Base-by-base conservation (phyloP, 1,140 invertebrate genomes). In the Vollenhovia emeryi region DNA sequence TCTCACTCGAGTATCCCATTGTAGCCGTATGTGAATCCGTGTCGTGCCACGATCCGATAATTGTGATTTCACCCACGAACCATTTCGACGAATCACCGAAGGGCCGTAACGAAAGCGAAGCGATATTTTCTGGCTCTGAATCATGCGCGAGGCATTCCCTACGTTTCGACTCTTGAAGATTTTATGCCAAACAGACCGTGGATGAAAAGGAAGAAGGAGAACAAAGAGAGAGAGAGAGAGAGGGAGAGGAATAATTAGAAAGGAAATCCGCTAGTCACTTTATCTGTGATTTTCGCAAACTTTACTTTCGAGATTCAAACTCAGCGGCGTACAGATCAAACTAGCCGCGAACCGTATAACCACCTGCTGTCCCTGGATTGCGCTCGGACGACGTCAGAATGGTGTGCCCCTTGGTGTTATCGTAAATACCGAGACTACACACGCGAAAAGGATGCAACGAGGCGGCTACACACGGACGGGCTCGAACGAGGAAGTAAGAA, bases 401-500 rank as follows among this genome's bases (percentile, higher is more conserved):
- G 59, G 36, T 68, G 74, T 43, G 79, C 57, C 30, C 30, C 5
- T 18, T 30, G 36, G 36, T 45, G 60, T 85, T 66, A 79, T 33
- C 55, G 80, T 68, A 52, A 82, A 85, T 68, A 73, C 24, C 55
- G n/a, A 57, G 75, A 48, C 27, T 48, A 27, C 52, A 33, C 57
- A 48, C 45, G 64, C 36, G 43, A 45, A 78, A 79, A 84, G 80
- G 78, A 78, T 87, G 85, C 73, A 87, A 87, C 85, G 71, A 85
- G 85, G 64, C 50, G 55, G 75, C 69, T 50, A 57, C 43, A 71
- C 76, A 33, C 71, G 71, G 82, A 30, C 66, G 64, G 59, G 66
- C 73, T 86, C 84, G 85, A 86, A 84, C 84, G 89, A 90, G 92
- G 91, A 92, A 93, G 93, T 90, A 91, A 90, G 92, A 91, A 66